Evolutionary conservation across 2,888 invertebrate genomes (phyloP), one percentile per base, ranked within the genome.

Genomic region (Copidosoma aretas): DNA sequence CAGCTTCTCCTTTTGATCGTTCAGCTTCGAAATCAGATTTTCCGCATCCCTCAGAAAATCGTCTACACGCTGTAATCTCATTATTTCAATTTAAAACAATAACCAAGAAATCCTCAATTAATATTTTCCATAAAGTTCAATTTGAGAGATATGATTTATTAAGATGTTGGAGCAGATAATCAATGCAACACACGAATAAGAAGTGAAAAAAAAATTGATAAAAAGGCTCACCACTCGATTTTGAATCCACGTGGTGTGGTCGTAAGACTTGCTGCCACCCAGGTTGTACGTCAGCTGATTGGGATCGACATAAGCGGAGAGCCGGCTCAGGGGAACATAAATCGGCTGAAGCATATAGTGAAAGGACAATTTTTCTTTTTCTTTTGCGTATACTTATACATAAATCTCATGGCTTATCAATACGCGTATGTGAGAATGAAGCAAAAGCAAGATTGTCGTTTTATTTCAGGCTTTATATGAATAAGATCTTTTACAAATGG

Each of bases 211-310:
- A 24, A n/a, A 60, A 67, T 43, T 21, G 21, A 56, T 51, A 57
- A 21, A 32, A 53, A 59, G 73, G 81, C 87, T 85, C 85, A 93
- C 93, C 86, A 91, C 86, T 84, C 93, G 87, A 80, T 89, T 90
- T 76, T 90, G 88, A 74, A 92, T 87, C 94, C 94, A 94, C 75
- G 87, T 86, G 64, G 88, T 87, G 81, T 92, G 91, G 81, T 91
- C 88, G 84, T 92, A 93, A 69, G 86, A 84, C 80, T 91, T 88
- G 68, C 87, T 87, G 64, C 93, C 93, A 68, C 91, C 91, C 73
- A 93, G 85, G 76, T 91, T 91, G 71, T 87, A 86, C 57, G 92
- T 91, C 78, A 94, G 85, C 82, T 93, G 90, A 63, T 87, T 86
- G 71, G 86, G 85, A 77, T 92, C 91, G 71, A 93, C 88, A 82